Percentiles rank a stretch among this genome's conserved stretches.
Evolutionary conservation across 2,888 invertebrate species (phyloP).

Genomic region (Callimorpha dominula): DNA sequence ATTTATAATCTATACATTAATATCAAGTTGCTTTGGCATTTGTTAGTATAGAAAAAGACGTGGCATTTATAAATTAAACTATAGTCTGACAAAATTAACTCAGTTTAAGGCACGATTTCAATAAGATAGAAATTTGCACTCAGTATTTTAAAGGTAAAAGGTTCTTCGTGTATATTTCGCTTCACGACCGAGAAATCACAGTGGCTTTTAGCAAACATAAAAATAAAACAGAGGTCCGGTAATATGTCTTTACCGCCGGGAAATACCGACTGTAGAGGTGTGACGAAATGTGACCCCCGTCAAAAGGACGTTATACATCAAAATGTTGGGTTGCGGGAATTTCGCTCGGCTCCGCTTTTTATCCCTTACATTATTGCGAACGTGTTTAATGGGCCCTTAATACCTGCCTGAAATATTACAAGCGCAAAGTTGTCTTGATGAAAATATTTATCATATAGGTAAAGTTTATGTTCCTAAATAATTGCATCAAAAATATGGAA

Average conservation of each 20-base stretch:
- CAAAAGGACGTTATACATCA: constrained; percentile 56
- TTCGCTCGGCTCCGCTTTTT: constrained; percentile 44
- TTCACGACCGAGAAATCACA: constrained; percentile 41
- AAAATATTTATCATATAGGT: constrained; percentile 62
- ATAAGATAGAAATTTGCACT: too few relatives aligned
- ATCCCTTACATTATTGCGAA: constrained; percentile 50
- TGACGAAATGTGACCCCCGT: constrained; percentile 63
- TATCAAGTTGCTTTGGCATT: not conserved
- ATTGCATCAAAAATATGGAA: constrained; percentile 57
- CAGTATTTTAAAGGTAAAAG: not conserved
- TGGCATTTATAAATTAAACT: not conserved
- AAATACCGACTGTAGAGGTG: constrained; percentile 51
- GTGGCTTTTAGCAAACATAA: constrained; percentile 41
- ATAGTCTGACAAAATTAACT: too few relatives aligned
- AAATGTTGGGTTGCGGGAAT: constrained; percentile 47
- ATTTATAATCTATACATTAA: too few relatives aligned
- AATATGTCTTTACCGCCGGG: constrained; percentile 55
- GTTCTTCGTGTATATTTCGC: constrained; percentile 16
- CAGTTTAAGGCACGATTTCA: too few relatives aligned
- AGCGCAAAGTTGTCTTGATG: constrained; percentile 45
- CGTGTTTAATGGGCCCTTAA: constrained; percentile 49
- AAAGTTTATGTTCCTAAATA: constrained; percentile 63
- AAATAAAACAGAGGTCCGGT: constrained; percentile 48
- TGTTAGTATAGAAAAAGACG: not conserved
- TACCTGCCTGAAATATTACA: constrained; percentile 48